These are phyloP conservation scores for Pituophis catenifer DNA, from an alignment of 2,113 vertebrate species.

Conservation along the genomic window DNA sequence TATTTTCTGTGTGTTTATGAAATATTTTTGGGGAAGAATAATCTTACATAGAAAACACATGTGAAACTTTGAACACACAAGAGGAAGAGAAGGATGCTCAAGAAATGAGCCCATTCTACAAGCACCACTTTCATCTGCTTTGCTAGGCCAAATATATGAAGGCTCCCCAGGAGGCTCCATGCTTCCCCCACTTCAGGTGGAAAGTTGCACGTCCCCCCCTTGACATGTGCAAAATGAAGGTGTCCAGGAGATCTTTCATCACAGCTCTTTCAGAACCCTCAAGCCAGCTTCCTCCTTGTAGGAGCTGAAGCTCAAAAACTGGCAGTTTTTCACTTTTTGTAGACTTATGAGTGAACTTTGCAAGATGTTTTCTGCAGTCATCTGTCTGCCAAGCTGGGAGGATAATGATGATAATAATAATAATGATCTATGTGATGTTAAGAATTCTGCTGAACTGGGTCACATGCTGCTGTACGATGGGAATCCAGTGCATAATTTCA, in stretches of 20 bases:
- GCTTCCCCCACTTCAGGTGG: background rate
- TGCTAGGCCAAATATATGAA: background rate
- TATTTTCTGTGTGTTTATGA: background rate
- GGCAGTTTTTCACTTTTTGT: background rate
- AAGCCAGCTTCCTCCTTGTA: background rate
- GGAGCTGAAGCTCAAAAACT: background rate
- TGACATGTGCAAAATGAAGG: background rate
- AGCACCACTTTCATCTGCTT: fast-evolving
- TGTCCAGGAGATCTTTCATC: background rate
- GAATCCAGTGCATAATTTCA: background rate
- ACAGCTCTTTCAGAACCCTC: background rate
- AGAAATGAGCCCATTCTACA: background rate
- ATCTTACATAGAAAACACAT: background rate
- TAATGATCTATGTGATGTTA: background rate
- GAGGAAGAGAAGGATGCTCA: slow-evolving; percentile 19
- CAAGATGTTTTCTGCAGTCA: background rate
- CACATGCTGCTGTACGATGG: background rate
- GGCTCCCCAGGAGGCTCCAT: background rate
- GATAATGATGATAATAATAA: background rate
- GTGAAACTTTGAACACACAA: slow-evolving; percentile 17
- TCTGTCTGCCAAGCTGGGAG: background rate
- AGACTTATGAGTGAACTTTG: background rate
- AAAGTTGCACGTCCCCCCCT: background rate
- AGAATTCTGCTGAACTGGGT: no score
- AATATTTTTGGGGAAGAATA: background rate